Percentiles rank a stretch among this genome's conserved stretches.
Evolutionary conservation across 2,888 invertebrate genomes (phyloP).

Genomic region (Epinotia bilunana): DNA sequence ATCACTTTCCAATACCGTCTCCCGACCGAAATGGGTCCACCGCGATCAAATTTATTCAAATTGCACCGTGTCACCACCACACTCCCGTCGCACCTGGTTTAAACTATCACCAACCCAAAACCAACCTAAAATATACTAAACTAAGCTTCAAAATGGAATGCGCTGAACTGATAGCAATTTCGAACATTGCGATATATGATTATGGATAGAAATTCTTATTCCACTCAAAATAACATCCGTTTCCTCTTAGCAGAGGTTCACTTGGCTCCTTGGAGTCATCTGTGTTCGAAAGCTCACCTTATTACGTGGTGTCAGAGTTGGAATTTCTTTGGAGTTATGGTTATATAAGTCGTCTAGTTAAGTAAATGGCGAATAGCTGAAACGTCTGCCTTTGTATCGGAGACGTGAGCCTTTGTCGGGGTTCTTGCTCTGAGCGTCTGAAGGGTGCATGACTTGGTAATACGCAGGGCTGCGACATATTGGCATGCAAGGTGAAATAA

Average conservation of each 20-base stretch:
- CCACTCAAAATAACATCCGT: slow-evolving; percentile 81
- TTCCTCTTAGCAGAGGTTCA: slow-evolving; percentile 79
- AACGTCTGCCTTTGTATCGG: slow-evolving; percentile 62
- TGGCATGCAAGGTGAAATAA: not conserved
- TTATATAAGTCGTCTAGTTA: slow-evolving; percentile 55
- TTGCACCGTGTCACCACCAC: slow-evolving; percentile 75
- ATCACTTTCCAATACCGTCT: slow-evolving; percentile 76
- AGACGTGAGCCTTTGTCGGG: slow-evolving; percentile 51
- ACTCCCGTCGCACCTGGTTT: slow-evolving; percentile 72
- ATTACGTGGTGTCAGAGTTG: slow-evolving; percentile 36
- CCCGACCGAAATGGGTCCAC: slow-evolving; percentile 64
- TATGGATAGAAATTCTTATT: slow-evolving; percentile 81
- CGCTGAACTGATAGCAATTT: slow-evolving; percentile 58
- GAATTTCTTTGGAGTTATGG: slow-evolving; percentile 44
- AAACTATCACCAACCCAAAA: slow-evolving; percentile 50
- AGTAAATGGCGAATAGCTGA: slow-evolving; percentile 55
- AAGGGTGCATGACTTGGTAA: slow-evolving; percentile 36
- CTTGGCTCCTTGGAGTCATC: slow-evolving; percentile 48
- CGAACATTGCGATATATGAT: slow-evolving; percentile 69
- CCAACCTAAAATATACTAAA: not conserved
- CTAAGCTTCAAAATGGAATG: slow-evolving; percentile 52
- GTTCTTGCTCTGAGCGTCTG: slow-evolving; percentile 26
- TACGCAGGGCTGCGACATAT: slow-evolving; percentile 10
- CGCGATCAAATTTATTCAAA: slow-evolving; percentile 83
- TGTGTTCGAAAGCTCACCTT: slow-evolving; percentile 48